phyloP scores from a whole-genome alignment of 53 echinoderm and acorn worm genomes.

The Holothuria leucospilota region DNA sequence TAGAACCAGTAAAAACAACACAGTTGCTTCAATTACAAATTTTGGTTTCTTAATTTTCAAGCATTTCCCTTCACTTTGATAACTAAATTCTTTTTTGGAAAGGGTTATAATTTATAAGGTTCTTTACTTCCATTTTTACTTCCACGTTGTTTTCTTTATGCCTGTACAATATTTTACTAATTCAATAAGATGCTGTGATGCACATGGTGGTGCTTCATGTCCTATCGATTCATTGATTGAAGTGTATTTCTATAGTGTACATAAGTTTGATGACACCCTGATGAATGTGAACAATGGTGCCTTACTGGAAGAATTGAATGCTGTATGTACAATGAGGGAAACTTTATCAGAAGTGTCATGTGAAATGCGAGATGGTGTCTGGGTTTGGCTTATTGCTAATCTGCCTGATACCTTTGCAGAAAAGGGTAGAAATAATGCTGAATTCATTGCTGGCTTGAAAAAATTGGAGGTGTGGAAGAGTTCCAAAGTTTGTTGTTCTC shows the following conservation, averaged over 20 bases:
- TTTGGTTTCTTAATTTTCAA: no score
- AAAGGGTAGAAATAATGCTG: conserved; percentile 6
- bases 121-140: no score
- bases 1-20: no score
- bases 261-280: background rate
- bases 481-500: background rate
- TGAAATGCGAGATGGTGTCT: background rate
- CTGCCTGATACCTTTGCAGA: background rate
- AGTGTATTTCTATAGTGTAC: background rate
- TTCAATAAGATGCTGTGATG: background rate
- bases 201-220: conserved; percentile 6
- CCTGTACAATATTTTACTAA: background rate
- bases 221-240: conserved; percentile 14
- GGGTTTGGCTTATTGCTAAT: background rate
- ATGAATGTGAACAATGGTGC: background rate
- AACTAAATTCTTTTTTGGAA: no score
- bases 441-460: background rate
- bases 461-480: no score
- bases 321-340: background rate
- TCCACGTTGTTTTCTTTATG: no score
- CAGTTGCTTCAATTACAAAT: no score
- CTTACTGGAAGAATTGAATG: background rate
- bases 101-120: no score
- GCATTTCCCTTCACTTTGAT: no score
- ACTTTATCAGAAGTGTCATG: background rate